Evolutionary conservation across 2,888 invertebrate genomes (phyloP), one percentile per base, ranked within the genome.

Genomic region (Caenorhabditis zanzibari): DNA sequence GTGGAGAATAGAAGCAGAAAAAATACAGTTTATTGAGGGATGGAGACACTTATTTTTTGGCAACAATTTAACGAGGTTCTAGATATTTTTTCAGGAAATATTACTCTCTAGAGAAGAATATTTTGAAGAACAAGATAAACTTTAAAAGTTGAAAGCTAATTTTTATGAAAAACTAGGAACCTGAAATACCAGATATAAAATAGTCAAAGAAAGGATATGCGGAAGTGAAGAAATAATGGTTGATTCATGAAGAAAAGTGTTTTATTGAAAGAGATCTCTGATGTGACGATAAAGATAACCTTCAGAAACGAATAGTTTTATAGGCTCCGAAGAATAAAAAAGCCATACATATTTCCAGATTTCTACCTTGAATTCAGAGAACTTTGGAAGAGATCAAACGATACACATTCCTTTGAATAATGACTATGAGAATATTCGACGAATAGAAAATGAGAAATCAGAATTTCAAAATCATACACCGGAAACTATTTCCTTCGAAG

Each of bases 1-100:
- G 66, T 66, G 66, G 49, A 66, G 26, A 6, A 19, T 47, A 19
- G 47, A 47, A 19, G 44, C 16, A 61, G 22, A 44, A 38, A 41
- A 16, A 61, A 61, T 41, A 41, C 44, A 14, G 61, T 61, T 61
- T 41, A 10, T 9, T 16, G 24, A 24, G n/a, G n/a, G 63, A 44
- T 63, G 63, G n/a, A 22, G 26, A 22, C 24, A 38, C 16, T 44
- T 2, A 35, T 61, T 26, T 59, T 59, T 32, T 35, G 19, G 41
- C 41, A 41, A 61, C 19, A 61, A 59, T n/a, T n/a, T n/a, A n/a
- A n/a, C n/a, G n/a, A n/a, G n/a, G n/a, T n/a, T n/a, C n/a, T n/a
- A n/a, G n/a, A n/a, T n/a, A n/a, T n/a, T n/a, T n/a, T n/a, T n/a
- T n/a, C n/a, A n/a, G n/a, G n/a, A n/a, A n/a, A n/a, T n/a, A n/a